Base-by-base conservation (phyloP, 2,888 invertebrate species). In the Pyrochroa serraticornis region DNA sequence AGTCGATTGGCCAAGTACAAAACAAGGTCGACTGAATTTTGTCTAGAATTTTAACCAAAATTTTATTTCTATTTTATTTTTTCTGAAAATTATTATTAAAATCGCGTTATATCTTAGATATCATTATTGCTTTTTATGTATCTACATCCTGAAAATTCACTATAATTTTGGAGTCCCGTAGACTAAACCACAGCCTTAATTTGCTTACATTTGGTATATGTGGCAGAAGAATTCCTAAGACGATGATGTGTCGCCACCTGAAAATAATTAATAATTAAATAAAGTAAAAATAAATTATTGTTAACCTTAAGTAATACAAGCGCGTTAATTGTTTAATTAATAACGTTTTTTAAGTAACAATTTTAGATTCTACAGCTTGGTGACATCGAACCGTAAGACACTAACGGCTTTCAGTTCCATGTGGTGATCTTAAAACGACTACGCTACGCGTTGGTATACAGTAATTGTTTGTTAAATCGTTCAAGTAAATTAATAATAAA, bases 231-330 rank as follows among this genome's bases (percentile, higher is more conserved):
- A 68, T 49, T 50, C 69, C 65, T 39, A 71, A 48, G 45, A 68
- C 33, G 34, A 71, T 33, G 12, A 63, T 52, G 47, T 57, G 64
- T 37, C 70, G 68, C 71, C 71, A 71, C 60, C 74, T 74, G 69
- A 56, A 72, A 71, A 14, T 60, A 62, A 63, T 22, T 22, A 22
- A 22, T 2, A 5, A 5, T 22, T 22, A 22, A 59, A 47, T 39
- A 48, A 58, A 30, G 34, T 3, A 49, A 45, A 36, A 35, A 35
- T 52, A 52, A 37, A 41, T 33, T 12, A 7, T 39, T 37, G 22
- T 8, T 8, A 33, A 44, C 34, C 22, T 43, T 48, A 32, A 34
- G 50, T 33, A 49, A 50, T 33, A 8, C 41, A 31, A 38, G 7
- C 41, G 46, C 34, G 57, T 22, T 57, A 57, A 57, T 50, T 38